Evolutionary conservation across 30 jellyfish, hydroid and myxozoan species (phyloP).

Genomic region (Turritopsis rubra): DNA sequence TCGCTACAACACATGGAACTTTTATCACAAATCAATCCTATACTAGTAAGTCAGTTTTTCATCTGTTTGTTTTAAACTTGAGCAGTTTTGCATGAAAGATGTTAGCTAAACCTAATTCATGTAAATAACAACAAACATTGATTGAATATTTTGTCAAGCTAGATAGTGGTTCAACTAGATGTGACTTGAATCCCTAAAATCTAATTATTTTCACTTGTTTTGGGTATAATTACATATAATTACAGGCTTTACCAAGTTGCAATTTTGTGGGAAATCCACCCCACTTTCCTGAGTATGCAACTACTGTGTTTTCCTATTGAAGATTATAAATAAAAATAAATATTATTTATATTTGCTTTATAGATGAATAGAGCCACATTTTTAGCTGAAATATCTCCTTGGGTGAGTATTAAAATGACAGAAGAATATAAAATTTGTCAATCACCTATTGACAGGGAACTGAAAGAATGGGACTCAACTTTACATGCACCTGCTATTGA

Average conservation of each 20-base stretch:
- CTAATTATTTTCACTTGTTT: too few relatives aligned
- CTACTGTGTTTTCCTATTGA: not conserved
- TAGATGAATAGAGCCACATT: conserved; percentile 22
- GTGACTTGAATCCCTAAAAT: too few relatives aligned
- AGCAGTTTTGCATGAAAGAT: not conserved
- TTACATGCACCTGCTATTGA: not conserved
- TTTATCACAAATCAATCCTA: conserved; percentile 9
- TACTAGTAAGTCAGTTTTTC: conserved; percentile 7
- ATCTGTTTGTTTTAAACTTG: too few relatives aligned
- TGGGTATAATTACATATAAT: too few relatives aligned
- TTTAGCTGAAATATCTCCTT: conserved; percentile 17
- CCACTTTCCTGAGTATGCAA: not conserved
- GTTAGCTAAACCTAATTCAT: too few relatives aligned
- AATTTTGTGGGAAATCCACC: too few relatives aligned
- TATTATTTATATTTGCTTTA: not conserved
- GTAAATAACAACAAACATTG: too few relatives aligned
- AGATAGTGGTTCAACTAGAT: too few relatives aligned
- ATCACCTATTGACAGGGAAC: not conserved
- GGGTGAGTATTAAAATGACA: conserved; percentile 18
- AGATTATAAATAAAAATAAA: too few relatives aligned
- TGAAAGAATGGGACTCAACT: conserved; percentile 6
- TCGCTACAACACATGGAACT: conserved; percentile 17
- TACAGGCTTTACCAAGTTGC: too few relatives aligned
- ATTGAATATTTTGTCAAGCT: too few relatives aligned
- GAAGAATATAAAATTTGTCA: conserved; percentile 18